Percentiles rank a stretch among this genome's conserved stretches.
phyloP scores from a whole-genome alignment of 2,797 vertebrate genomes.

The Crenuchus spilurus region DNA sequence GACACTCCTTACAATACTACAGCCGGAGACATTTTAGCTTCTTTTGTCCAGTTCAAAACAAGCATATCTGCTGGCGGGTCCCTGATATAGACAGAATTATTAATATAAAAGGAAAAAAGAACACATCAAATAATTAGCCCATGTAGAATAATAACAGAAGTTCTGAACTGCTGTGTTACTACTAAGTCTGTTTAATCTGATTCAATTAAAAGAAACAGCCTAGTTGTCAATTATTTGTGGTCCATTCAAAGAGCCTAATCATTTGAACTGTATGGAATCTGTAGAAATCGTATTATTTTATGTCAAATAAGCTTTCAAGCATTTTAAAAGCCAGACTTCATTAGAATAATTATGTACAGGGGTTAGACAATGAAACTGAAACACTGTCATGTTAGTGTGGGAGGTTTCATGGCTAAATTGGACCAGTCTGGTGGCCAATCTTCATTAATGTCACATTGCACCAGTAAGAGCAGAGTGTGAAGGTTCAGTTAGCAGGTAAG shows the following conservation, averaged over 20 bases:
- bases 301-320: not conserved
- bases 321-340: not conserved
- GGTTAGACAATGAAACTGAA: too few relatives aligned
- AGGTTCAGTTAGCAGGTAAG: too few relatives aligned
- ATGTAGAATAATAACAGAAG: not conserved
- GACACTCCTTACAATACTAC: slow-evolving; percentile 9
- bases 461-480: too few relatives aligned
- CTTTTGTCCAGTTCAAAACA: slow-evolving; percentile 12
- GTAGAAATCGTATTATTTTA: not conserved
- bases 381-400: too few relatives aligned
- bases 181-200: too few relatives aligned
- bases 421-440: too few relatives aligned
- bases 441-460: too few relatives aligned
- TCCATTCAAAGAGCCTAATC: not conserved
- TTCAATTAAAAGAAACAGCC: not conserved
- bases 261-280: not conserved
- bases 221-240: not conserved
- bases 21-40: not conserved
- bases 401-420: too few relatives aligned
- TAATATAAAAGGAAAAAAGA: not conserved
- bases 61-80: not conserved
- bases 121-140: not conserved
- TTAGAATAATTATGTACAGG: not conserved
- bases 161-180: not conserved
- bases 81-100: not conserved